Base-by-base conservation (phyloP, 2,888 invertebrate species). In the Ormyrus nitidulus region DNA sequence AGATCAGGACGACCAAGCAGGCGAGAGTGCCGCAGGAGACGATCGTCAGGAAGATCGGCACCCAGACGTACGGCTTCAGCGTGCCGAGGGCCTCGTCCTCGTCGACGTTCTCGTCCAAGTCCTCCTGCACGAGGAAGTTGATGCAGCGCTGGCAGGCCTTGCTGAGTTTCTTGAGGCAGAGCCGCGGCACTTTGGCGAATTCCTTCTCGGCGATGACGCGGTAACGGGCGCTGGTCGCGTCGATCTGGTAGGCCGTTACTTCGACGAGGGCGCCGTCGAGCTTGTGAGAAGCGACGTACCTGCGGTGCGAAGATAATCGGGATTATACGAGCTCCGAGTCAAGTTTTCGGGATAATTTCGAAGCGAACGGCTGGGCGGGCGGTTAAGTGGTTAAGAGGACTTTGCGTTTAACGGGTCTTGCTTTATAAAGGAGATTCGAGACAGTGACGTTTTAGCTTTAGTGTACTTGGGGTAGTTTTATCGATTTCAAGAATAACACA, bases 1-100 rank as follows among this genome's bases (percentile, higher is more conserved):
- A 95, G 69, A 93, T 92, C 49, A 94, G 91, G 64, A 95, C 93
- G 8, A 94, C 93, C 71, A 94, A 85, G 84, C 94, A 94, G 64
- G 94, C 93, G 2, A 95, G 88, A 46, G 93, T 92, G 0, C 95
- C 94, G 19, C 94, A 91, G 49, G 93, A 92, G n/a, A 94, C 93
- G 5, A 95, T 91, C 0, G 95, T 94, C 81, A 94, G 88, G 73
- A 93, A 92, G 11, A 93, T 93, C 51, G 93, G 93, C 68, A 94
- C 92, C 93, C 94, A 94, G 2, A 89, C 82, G 90, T 92, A 83
- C 2, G 85, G 56, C 79, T 87, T 89, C 64, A 90, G 62, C 53
- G 84, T 77, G 77, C 82, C 77, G 13, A 73, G 70, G 6, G 78
- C 73, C 11, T 58, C 34, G 13, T 64, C 44, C 44, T 79, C 75